These are phyloP conservation scores for Mythimna loreyi DNA, from an alignment of 2,888 invertebrate genomes.

Conservation along the genomic window DNA sequence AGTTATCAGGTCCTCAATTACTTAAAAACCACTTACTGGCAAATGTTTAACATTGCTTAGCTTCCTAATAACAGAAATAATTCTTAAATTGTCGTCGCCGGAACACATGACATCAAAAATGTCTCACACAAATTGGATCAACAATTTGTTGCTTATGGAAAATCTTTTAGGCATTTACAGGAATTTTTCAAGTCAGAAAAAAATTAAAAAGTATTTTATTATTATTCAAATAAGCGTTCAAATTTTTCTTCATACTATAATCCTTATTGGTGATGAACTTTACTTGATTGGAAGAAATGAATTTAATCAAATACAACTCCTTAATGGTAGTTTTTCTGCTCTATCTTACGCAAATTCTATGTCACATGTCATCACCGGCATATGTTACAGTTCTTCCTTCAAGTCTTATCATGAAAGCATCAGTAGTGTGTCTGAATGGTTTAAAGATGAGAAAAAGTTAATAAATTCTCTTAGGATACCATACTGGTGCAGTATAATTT, in stretches of 20 bases:
- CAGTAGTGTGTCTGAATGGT: conserved; percentile 2
- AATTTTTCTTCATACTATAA: not conserved
- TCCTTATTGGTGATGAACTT: conserved; percentile 1
- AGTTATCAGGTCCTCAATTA: not conserved
- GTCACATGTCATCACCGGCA: not conserved
- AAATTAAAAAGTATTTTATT: conserved; percentile 11
- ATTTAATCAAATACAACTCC: not conserved
- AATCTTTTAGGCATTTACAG: conserved; percentile 32
- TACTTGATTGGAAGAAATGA: not conserved
- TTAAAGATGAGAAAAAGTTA: conserved; percentile 1
- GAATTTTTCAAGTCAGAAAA: conserved; percentile 8
- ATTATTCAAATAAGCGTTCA: conserved; percentile 12
- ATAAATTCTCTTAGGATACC: not conserved
- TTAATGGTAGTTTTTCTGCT: conserved; percentile 12
- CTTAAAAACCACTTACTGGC: not conserved
- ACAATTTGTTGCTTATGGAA: conserved; percentile 12
- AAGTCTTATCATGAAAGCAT: conserved; percentile 6
- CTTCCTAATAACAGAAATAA: not conserved
- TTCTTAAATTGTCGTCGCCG: not conserved
- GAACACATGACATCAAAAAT: conserved; percentile 1
- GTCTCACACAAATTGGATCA: not conserved
- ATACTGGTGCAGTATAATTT: conserved; percentile 8
- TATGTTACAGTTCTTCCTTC: conserved; percentile 22
- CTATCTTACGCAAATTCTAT: conserved; percentile 3
- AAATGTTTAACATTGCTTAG: not conserved